phyloP scores from a whole-genome alignment of 30 jellyfish, hydroid and myxozoan species.

The Morbakka virulenta region DNA sequence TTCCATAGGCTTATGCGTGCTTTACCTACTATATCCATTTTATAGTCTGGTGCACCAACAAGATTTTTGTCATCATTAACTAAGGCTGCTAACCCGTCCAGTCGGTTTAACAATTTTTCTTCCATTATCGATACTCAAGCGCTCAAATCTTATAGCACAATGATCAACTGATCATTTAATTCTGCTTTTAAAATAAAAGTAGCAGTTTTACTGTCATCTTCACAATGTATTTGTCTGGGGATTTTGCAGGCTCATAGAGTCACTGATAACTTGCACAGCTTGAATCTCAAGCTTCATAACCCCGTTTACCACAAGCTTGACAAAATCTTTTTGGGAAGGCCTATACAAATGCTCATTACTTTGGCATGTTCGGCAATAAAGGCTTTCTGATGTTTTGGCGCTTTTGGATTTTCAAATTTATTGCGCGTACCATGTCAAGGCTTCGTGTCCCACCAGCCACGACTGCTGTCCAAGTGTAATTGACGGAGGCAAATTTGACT shows the following conservation, averaged over 20 bases:
- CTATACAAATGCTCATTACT: background rate
- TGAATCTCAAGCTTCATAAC: background rate
- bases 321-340: conserved; percentile 7
- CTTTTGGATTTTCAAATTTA: background rate
- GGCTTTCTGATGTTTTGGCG: background rate
- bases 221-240: background rate
- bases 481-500: background rate
- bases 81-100: too few species aligned
- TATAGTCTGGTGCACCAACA: too few species aligned
- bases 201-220: background rate
- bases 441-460: background rate
- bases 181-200: conserved; percentile 1
- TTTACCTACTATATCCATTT: too few species aligned
- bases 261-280: conserved; percentile 1
- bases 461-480: background rate
- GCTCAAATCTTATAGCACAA: background rate
- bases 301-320: conserved; percentile 8
- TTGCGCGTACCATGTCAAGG: background rate
- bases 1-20: too few species aligned
- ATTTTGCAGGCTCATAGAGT: background rate
- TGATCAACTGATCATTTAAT: background rate
- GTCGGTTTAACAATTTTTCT: background rate
- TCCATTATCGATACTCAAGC: conserved; percentile 5
- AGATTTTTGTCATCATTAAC: too few species aligned
- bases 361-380: background rate